Base-by-base conservation (phyloP, 2,888 invertebrate genomes). In the Volucella bombylans region DNA sequence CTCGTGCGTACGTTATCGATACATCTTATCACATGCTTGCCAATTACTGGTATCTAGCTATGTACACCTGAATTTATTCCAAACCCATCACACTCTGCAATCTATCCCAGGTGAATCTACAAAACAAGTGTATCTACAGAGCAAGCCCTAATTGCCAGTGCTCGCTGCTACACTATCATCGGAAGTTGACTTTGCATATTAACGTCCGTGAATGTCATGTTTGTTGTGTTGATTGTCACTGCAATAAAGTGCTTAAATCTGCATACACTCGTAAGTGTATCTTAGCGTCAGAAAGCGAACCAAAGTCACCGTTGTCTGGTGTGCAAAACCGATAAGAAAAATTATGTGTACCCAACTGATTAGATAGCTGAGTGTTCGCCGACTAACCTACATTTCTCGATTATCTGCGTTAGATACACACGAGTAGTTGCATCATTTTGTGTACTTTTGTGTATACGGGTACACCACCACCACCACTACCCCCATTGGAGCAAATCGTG, bases 361-460 rank as follows among this genome's bases (percentile, higher is more conserved):
- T 59, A 76, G 76, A 76, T 61, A 68, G 31, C 6, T 1, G 8
- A 54, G 23, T 39, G 39, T 39, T 59, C 18, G 18, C 41, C 52
- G 52, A 67, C 45, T 76, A 68, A 76, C 76, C 76, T 68, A 68
- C 45, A 76, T 76, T 68, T 57, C 52, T 59, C 52, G 76, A 43
- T 52, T 76, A 61, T 74, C 50, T 65, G 0, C 6, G 31, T 31
- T 31, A 31, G 31, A 31, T 31, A 23, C 23, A 2, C 23, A n/a
- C n/a, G n/a, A n/a, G 23, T 23, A 14, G 50, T 14, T 57, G 45
- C 45, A n/a, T 15, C 10, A 1, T n/a, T 49, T 38, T 47, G 55
- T 55, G 43, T 31, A 23, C 8, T 1, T 0, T 43, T 23, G 15
- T 49, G 41, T 31, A 49, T 38, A 18, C 14, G 50, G 9, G 43